phyloP scores from a whole-genome alignment of 2,888 invertebrate species.

The Malacosoma neustria region DNA sequence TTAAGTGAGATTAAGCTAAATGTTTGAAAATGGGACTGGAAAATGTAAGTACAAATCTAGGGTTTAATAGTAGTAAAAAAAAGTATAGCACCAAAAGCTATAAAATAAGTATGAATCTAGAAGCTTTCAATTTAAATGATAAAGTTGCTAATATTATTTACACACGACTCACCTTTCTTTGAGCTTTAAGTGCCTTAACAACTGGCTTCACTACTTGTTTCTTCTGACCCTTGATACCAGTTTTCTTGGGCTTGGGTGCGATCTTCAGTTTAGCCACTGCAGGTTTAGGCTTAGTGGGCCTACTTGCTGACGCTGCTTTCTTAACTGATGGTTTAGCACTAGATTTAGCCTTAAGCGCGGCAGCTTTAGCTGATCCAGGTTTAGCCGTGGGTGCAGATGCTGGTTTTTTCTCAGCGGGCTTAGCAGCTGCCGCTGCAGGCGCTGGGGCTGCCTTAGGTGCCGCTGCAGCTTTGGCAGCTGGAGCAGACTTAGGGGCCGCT shows the following conservation, averaged over 20 bases:
- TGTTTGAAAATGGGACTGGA: no score
- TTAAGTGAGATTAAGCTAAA: no score
- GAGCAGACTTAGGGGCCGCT: slow-evolving; percentile 47
- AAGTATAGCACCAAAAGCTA: slow-evolving; percentile 3
- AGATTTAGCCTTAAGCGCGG: slow-evolving; percentile 63
- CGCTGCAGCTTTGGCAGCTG: slow-evolving; percentile 36
- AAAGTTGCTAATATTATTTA: no score
- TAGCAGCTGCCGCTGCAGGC: slow-evolving; percentile 60
- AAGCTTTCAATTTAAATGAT: no score
- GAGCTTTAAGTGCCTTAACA: slow-evolving; percentile 88
- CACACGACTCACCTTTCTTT: slow-evolving; percentile 88
- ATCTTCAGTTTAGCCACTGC: slow-evolving; percentile 66
- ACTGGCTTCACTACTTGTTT: slow-evolving; percentile 71
- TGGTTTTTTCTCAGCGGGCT: slow-evolving; percentile 60
- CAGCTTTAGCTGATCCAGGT: slow-evolving; percentile 70
- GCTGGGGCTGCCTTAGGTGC: slow-evolving; percentile 52
- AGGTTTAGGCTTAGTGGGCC: slow-evolving; percentile 64
- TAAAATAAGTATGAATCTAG: slow-evolving; percentile 4
- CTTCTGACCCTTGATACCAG: slow-evolving; percentile 72
- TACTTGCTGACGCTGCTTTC: slow-evolving; percentile 65
- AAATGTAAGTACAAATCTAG: no score
- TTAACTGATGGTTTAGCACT: slow-evolving; percentile 68
- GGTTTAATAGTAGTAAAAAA: neutral
- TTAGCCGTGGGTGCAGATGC: slow-evolving; percentile 61
- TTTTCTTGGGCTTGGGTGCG: slow-evolving; percentile 71